Conservation (phyloP, 2,888 invertebrate species). For the Acronicta leporina region DNA sequence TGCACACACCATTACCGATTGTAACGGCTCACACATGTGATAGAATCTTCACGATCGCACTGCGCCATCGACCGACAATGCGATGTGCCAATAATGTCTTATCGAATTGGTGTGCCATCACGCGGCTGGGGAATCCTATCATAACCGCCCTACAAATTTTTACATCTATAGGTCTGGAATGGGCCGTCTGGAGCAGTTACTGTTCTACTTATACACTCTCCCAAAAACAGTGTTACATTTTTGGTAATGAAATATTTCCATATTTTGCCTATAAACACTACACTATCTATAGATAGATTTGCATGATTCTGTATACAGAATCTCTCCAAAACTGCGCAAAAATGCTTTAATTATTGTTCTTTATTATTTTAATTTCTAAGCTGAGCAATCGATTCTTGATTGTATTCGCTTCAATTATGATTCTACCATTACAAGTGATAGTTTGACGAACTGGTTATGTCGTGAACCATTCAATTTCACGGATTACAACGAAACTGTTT, state of each 20-base stretch:
- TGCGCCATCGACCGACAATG: slow-evolving; percentile 58
- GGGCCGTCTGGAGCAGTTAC: slow-evolving; percentile 9
- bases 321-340: no score
- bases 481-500: slow-evolving; percentile 46
- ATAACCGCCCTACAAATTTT: slow-evolving; percentile 53
- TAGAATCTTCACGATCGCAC: slow-evolving; percentile 77
- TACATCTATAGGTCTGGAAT: slow-evolving; percentile 34
- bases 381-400: neutral
- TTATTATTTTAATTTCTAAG: neutral
- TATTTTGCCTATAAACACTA: no score
- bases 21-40: slow-evolving; percentile 82
- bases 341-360: neutral
- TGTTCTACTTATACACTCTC: neutral
- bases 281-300: no score
- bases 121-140: slow-evolving; percentile 58
- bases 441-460: slow-evolving; percentile 34
- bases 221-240: neutral
- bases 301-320: no score
- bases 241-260: no score
- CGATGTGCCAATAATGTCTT: slow-evolving; percentile 80
- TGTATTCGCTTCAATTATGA: slow-evolving; percentile 1
- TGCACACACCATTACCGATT: slow-evolving; percentile 86
- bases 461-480: slow-evolving; percentile 43
- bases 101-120: slow-evolving; percentile 77
- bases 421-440: slow-evolving; percentile 41